A percentile compares a stretch with the other conserved stretches of the same genome.
Evolutionary conservation across 2,797 vertebrate genomes (phyloP).

Genomic region (Xiphophorus birchmanni): DNA sequence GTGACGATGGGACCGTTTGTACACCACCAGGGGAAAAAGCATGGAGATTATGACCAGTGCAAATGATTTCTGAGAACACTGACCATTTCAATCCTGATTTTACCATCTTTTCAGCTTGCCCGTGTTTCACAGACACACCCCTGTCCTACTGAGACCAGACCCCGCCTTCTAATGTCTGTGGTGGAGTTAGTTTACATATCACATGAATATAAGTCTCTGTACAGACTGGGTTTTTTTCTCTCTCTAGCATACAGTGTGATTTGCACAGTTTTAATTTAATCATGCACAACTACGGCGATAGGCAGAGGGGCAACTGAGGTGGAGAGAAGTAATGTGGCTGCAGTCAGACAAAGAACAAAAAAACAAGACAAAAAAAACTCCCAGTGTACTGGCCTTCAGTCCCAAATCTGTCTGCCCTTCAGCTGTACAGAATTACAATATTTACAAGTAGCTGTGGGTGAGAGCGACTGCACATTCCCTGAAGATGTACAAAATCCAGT

Average conservation of each 20-base stretch:
- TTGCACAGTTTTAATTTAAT: slow-evolving; percentile 81
- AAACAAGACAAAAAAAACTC: slow-evolving; percentile 32
- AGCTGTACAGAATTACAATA: slow-evolving; percentile 89
- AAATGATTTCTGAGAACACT: slow-evolving; percentile 33
- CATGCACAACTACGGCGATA: slow-evolving; percentile 94
- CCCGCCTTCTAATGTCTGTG: slow-evolving; percentile 39
- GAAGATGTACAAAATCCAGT: slow-evolving; percentile 70
- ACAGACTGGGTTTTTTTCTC: slow-evolving; percentile 64
- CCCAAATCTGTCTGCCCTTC: slow-evolving; percentile 84
- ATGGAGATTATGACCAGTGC: slow-evolving; percentile 41
- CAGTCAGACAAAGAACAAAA: slow-evolving; percentile 38
- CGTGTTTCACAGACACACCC: slow-evolving; percentile 37
- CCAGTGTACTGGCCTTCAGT: slow-evolving; percentile 94
- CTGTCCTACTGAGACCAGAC: slow-evolving; percentile 51
- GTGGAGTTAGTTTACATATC: slow-evolving; percentile 73
- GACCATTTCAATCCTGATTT: slow-evolving; percentile 54
- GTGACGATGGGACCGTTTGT: slow-evolving; percentile 21
- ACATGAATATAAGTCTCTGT: slow-evolving; percentile 79
- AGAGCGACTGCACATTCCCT: slow-evolving; percentile 62
- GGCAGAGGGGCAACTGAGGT: slow-evolving; percentile 83
- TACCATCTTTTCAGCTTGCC: slow-evolving; percentile 42
- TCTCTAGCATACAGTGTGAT: slow-evolving; percentile 83
- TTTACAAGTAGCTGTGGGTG: slow-evolving; percentile 80
- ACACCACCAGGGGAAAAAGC: slow-evolving; percentile 42
- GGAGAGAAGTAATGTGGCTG: slow-evolving; percentile 85